phyloP scores from a whole-genome alignment of 2,888 invertebrate genomes.

The Leptodirus hochenwartii region DNA sequence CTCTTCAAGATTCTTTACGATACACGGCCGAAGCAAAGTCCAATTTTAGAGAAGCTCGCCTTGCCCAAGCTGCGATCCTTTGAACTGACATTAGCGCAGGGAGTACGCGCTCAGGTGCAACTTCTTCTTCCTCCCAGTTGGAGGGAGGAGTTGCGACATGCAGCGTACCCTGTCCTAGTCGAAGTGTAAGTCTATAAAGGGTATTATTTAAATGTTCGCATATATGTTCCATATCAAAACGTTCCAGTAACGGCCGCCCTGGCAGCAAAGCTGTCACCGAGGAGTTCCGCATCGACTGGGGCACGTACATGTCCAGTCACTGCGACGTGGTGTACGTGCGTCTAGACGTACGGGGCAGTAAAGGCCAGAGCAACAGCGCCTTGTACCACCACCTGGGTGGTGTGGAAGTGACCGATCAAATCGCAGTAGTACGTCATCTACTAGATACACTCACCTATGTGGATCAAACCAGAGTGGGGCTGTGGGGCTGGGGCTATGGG shows the following conservation, averaged over 20 bases:
- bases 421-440: constrained; percentile 68
- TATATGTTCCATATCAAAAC: too few relatives aligned
- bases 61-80: constrained; percentile 67
- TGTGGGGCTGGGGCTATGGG: constrained; percentile 96
- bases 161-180: constrained; percentile 74
- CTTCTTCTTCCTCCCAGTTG: constrained; percentile 75
- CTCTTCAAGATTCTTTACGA: constrained; percentile 62
- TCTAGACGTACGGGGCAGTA: constrained; percentile 77
- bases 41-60: constrained; percentile 56
- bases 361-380: constrained; percentile 59
- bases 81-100: constrained; percentile 71
- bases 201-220: neutral
- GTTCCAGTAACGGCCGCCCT: constrained; percentile 72
- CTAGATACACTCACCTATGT: constrained; percentile 66
- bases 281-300: constrained; percentile 75
- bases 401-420: constrained; percentile 50
- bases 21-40: constrained; percentile 48
- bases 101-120: constrained; percentile 74
- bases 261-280: constrained; percentile 83
- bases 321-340: constrained; percentile 81
- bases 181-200: constrained; percentile 47
- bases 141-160: constrained; percentile 69
- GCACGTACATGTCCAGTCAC: constrained; percentile 80
- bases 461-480: constrained; percentile 72
- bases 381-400: constrained; percentile 72